These are phyloP conservation scores for Oppia nitens DNA, from an alignment of 1,140 invertebrate genomes.

Conservation along the genomic window DNA sequence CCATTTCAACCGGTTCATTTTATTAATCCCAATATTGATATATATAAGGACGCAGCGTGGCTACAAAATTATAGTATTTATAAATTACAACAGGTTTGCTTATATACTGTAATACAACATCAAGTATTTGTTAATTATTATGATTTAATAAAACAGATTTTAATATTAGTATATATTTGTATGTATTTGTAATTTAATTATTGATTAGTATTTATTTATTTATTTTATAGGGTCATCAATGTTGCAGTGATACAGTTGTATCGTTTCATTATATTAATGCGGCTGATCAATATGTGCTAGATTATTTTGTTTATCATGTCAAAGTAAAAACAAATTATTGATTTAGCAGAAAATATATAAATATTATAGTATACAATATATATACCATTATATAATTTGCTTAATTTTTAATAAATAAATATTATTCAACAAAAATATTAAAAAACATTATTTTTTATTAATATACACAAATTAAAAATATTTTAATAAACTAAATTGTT, in stretches of 20 bases:
- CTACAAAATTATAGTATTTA: no score
- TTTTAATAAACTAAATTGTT: no score
- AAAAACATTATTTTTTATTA: no score
- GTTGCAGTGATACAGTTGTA: conserved; percentile 89
- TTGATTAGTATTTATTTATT: not conserved
- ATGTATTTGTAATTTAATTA: not conserved
- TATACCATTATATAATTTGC: no score
- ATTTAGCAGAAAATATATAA: not conserved
- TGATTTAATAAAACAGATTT: conserved; percentile 23
- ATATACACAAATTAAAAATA: no score
- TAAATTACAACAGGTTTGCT: no score
- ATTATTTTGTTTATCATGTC: conserved; percentile 87
- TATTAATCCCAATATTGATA: no score
- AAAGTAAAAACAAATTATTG: not conserved
- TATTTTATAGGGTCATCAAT: conserved; percentile 59
- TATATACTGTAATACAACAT: conserved; percentile 32
- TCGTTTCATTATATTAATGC: conserved; percentile 89
- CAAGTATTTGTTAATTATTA: not conserved
- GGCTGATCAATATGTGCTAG: conserved; percentile 83
- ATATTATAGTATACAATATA: no score
- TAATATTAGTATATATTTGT: conserved; percentile 71
- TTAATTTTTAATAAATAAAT: no score
- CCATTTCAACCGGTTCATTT: conserved; percentile 48
- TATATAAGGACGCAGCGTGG: no score
- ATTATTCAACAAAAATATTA: no score